Conservation (phyloP, 2,888 invertebrate species). For the Tetragonula carbonaria region DNA sequence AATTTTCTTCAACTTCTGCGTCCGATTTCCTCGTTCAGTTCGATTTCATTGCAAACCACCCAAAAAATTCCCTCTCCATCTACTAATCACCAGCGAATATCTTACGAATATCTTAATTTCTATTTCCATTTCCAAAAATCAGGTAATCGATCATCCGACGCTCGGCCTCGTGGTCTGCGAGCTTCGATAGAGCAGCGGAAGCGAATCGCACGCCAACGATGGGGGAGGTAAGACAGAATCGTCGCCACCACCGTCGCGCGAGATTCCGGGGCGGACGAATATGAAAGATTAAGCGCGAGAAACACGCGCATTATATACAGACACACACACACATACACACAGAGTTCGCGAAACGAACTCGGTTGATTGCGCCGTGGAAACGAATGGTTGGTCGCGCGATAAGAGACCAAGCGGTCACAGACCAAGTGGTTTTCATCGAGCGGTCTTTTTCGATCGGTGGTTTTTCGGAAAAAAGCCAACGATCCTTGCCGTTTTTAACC, state of each 20-base stretch:
- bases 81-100: background rate
- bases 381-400: conserved; percentile 70
- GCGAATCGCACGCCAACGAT: background rate
- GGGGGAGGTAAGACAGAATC: background rate
- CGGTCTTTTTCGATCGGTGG: conserved; percentile 2
- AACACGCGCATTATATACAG: background rate
- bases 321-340: background rate
- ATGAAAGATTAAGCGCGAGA: background rate
- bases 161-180: background rate
- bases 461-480: conserved; percentile 21
- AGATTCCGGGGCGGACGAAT: background rate
- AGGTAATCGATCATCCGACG: background rate
- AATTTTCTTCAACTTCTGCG: background rate
- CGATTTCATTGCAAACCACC: background rate
- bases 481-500: conserved; percentile 30
- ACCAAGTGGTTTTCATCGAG: conserved; percentile 73
- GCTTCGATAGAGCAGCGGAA: background rate
- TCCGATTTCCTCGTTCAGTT: background rate
- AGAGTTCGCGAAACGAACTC: background rate
- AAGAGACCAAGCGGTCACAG: conserved; percentile 69
- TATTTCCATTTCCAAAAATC: background rate
- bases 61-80: background rate
- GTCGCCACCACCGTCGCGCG: background rate
- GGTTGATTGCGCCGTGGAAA: conserved; percentile 72
- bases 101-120: background rate